Conservation (phyloP, 2,888 invertebrate species). For the Oligia strigilis region DNA sequence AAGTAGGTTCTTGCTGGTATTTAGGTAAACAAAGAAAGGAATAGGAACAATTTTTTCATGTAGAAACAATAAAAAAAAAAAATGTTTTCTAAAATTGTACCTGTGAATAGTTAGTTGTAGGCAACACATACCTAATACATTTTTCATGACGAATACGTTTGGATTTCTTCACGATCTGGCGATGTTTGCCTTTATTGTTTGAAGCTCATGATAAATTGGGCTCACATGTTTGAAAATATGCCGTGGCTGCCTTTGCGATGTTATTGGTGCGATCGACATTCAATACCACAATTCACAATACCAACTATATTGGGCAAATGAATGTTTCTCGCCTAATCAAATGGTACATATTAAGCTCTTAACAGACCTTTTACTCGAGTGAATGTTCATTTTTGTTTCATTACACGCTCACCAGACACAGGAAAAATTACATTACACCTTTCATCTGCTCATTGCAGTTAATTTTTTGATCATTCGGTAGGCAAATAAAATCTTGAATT, state of each 20-base stretch:
- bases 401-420: not conserved
- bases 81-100: not conserved
- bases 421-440: not conserved
- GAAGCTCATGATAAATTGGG: slow-evolving; percentile 51
- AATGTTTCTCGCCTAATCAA: too few relatives aligned
- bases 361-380: not conserved
- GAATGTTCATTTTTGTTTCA: not conserved
- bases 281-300: not conserved
- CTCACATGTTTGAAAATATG: slow-evolving; percentile 40
- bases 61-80: too few relatives aligned
- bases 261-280: slow-evolving; percentile 35
- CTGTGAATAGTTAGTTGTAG: not conserved
- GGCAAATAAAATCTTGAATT: too few relatives aligned
- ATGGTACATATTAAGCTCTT: not conserved
- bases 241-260: not conserved
- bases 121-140: not conserved
- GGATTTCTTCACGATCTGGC: slow-evolving; percentile 28
- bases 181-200: slow-evolving; percentile 53
- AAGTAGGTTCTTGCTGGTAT: not conserved
- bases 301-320: not conserved
- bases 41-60: not conserved
- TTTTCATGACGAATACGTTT: slow-evolving; percentile 29
- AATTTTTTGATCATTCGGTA: too few relatives aligned
- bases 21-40: too few relatives aligned
- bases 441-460: too few relatives aligned